phyloP scores from a whole-genome alignment of 1,140 invertebrate genomes.

The Hyles vespertilio region DNA sequence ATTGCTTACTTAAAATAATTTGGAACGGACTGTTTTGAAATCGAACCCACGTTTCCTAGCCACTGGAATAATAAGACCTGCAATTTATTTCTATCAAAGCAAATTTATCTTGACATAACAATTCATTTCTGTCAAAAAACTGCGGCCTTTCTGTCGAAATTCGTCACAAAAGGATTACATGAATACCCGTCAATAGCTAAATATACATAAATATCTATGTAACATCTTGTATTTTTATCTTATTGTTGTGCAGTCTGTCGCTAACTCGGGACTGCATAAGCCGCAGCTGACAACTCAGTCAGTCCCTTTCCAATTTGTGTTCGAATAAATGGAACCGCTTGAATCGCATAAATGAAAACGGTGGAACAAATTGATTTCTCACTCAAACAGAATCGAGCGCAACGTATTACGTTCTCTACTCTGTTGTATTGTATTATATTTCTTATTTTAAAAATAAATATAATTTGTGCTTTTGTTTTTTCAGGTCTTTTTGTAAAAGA shows the following conservation, averaged over 20 bases:
- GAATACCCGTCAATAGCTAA: not conserved
- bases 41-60: no score
- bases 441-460: conserved; percentile 22
- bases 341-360: conserved; percentile 65
- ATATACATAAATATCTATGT: not conserved
- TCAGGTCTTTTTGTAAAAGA: no score
- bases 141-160: no score
- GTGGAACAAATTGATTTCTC: conserved; percentile 68
- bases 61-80: no score
- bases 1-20: no score
- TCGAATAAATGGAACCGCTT: conserved; percentile 58
- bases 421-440: conserved; percentile 15
- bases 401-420: conserved; percentile 22
- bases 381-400: conserved; percentile 56
- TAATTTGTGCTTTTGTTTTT: no score
- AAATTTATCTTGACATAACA: no score
- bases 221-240: not conserved
- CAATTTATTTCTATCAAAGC: no score
- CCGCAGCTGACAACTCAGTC: conserved; percentile 51
- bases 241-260: conserved; percentile 15
- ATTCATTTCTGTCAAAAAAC: no score
- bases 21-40: no score
- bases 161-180: no score
- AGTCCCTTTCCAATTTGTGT: conserved; percentile 63
- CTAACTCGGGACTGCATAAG: conserved; percentile 47